Percentiles rank a stretch among this genome's conserved stretches.
Evolutionary conservation across 2,113 vertebrate species (phyloP).

Genomic region (Nestor notabilis): DNA sequence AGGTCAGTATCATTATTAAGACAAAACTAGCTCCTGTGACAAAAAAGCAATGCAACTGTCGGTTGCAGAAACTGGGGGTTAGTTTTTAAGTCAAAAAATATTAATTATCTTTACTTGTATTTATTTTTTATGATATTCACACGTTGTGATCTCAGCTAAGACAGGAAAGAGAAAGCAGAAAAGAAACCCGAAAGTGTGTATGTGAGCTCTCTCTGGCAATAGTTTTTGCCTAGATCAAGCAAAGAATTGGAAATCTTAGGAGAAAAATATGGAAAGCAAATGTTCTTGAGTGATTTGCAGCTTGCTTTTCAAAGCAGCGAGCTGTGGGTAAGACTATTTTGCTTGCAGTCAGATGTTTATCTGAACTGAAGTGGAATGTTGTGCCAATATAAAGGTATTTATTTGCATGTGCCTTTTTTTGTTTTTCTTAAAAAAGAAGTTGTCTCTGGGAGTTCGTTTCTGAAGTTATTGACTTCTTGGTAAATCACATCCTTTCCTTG

Average conservation of each 20-base stretch:
- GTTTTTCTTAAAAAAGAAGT: neutral
- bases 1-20: neutral
- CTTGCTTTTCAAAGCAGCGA: neutral
- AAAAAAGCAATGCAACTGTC: neutral
- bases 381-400: neutral
- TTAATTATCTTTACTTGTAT: neutral
- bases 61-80: neutral
- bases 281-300: neutral
- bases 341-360: neutral
- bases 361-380: neutral
- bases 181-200: neutral
- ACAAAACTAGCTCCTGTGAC: neutral
- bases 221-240: neutral
- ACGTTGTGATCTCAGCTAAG: neutral
- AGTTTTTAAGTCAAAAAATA: neutral
- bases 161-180: neutral
- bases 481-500: neutral
- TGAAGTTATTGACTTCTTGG: neutral
- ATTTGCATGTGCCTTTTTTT: neutral
- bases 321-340: neutral
- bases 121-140: neutral
- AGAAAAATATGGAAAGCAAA: neutral
- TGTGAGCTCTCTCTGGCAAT: neutral
- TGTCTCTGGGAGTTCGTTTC: neutral
- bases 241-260: neutral